A percentile compares a stretch with the other conserved stretches of the same genome.
These are phyloP conservation scores for Alcedo quadribrachys DNA, from an alignment of 2,797 vertebrate species.

Conservation along the genomic window DNA sequence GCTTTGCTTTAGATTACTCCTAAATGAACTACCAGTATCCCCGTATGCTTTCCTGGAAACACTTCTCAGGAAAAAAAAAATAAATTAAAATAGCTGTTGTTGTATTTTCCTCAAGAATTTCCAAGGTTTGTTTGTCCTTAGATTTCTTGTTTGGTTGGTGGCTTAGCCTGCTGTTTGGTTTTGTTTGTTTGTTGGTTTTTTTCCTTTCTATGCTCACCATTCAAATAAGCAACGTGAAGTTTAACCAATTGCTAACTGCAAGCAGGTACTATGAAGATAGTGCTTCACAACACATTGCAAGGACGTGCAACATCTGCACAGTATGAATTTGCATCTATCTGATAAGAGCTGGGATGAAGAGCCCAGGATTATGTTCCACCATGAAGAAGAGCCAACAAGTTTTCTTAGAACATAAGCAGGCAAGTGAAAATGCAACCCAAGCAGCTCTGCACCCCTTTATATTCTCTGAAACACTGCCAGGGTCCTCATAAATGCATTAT, in stretches of 20 bases:
- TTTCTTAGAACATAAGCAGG: background rate
- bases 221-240: background rate
- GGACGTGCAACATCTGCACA: background rate
- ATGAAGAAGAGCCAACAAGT: background rate
- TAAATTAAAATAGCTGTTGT: too few relatives aligned
- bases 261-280: background rate
- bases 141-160: background rate
- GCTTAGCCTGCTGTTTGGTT: background rate
- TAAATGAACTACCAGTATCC: background rate
- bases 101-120: background rate
- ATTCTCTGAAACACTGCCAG: background rate
- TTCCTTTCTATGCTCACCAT: background rate
- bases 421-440: background rate
- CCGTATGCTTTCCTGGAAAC: background rate
- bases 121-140: background rate
- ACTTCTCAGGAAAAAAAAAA: background rate
- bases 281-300: background rate
- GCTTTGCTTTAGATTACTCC: background rate
- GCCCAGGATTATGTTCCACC: background rate
- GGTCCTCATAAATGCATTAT: background rate
- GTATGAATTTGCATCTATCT: background rate
- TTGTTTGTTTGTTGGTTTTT: background rate
- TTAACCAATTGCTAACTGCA: background rate
- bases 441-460: background rate
- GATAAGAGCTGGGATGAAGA: background rate